These are phyloP conservation scores for Probosciger aterrimus DNA, from an alignment of 2,113 vertebrate genomes.

Conservation along the genomic window DNA sequence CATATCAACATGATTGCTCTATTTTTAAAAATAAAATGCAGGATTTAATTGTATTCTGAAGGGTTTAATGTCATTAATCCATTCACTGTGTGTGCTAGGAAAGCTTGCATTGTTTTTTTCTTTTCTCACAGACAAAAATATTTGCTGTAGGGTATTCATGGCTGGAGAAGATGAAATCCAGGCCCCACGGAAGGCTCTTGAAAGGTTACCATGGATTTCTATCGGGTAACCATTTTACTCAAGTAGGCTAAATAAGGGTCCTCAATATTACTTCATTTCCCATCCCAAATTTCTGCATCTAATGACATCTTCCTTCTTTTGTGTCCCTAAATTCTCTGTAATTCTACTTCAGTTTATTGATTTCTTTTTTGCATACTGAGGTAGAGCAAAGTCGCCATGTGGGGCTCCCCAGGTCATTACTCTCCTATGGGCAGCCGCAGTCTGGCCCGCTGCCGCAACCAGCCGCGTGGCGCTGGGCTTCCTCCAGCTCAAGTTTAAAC, in stretches of 20 bases:
- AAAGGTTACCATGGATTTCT: not conserved
- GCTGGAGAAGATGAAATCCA: constrained; percentile 15
- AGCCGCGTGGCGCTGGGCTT: accelerated
- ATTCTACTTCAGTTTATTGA: not conserved
- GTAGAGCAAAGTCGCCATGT: not conserved
- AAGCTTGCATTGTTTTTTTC: not conserved
- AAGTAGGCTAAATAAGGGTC: not conserved
- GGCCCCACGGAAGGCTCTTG: not conserved
- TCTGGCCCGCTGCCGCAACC: not conserved
- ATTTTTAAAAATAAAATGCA: not conserved
- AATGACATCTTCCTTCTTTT: not conserved
- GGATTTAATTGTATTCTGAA: not conserved
- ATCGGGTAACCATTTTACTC: not conserved
- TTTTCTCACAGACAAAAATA: not conserved
- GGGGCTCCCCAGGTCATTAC: not conserved
- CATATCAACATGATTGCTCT: not conserved
- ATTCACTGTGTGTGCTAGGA: not conserved
- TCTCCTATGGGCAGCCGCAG: not conserved
- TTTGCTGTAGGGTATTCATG: constrained; percentile 2
- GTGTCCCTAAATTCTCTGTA: not conserved
- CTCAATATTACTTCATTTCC: not conserved
- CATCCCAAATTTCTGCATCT: not conserved
- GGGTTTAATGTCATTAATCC: not conserved
- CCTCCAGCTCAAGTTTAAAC: not conserved
- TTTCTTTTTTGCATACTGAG: not conserved